Base-by-base conservation (phyloP, 2,888 invertebrate species). In the Luperina nickerlii region DNA sequence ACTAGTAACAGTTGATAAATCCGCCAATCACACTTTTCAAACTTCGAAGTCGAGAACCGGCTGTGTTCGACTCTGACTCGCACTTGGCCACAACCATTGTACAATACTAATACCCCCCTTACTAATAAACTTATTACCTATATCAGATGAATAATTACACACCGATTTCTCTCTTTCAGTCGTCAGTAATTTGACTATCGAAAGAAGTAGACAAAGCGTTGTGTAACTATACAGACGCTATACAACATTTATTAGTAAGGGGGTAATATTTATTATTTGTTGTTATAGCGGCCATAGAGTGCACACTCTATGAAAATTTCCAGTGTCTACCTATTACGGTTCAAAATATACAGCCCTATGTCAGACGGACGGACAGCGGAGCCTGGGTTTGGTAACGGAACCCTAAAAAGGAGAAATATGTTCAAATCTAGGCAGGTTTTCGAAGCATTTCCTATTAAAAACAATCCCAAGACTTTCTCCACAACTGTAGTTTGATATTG, bases 401-500 rank as follows among this genome's bases (percentile, higher is more conserved):
- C 27, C 1, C 18, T 27, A 27, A 48, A 67, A 73, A 4, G n/a
- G 9, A n/a, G 11, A 62, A 45, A 18, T 8, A 20, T 73, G 24
- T 51, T 20, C 1, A 51, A 38, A 20, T 51, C n/a, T 38, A 57
- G 1, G 24, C 20, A 62, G 20, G 5, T 13, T 69, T 74, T n/a
- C 42, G 1, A 62, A 54, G n/a, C 45, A 3, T 70, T 75, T 60
- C 20, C n/a, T 4, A 13, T 15, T 70, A 76, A 76, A 76, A 62
- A 20, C 24, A 68, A 62, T 82, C 9, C 20, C 15, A 9, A 63
- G 71, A 62, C 24, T 76, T 65, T 38, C 63, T 24, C 6, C 24
- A 18, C 82, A 78, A 62, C 20, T 65, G 38, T 42, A 38, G 15
- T 38, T 27, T 11, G 38, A 48, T 68, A 65, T 74, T 75, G 24